Evolutionary conservation across 2,797 vertebrate species (phyloP).

Genomic region (Eulemur rubriventer): DNA sequence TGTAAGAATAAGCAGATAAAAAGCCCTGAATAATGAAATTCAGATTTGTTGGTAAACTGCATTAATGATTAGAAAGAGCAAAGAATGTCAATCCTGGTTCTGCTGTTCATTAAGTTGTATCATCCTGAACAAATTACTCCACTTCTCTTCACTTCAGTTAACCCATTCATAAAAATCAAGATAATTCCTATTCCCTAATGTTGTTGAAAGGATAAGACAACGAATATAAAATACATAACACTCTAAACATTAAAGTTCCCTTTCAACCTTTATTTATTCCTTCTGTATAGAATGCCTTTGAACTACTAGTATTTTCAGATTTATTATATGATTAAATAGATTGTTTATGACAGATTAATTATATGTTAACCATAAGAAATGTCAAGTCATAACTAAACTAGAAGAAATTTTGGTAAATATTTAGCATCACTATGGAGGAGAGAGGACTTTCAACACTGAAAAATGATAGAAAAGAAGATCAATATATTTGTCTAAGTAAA

Average conservation of each 20-base stretch:
- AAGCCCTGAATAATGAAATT: neutral
- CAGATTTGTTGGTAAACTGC: neutral
- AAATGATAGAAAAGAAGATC: neutral
- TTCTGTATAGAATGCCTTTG: conserved; percentile 1
- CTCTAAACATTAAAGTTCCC: neutral
- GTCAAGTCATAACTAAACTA: neutral
- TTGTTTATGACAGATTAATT: neutral
- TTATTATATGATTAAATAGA: neutral
- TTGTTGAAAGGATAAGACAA: neutral
- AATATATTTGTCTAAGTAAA: neutral
- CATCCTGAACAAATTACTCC: neutral
- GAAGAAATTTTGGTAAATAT: conserved; percentile 28
- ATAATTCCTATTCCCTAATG: neutral
- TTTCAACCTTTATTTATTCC: conserved; percentile 15
- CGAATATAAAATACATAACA: neutral
- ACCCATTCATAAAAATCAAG: neutral
- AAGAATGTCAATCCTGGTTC: neutral
- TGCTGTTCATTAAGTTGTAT: neutral
- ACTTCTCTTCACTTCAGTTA: neutral
- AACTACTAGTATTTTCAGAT: conserved; percentile 12
- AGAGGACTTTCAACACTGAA: neutral
- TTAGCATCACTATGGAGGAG: neutral
- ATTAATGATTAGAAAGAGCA: conserved; percentile 3
- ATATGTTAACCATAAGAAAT: neutral
- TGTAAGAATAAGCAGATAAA: conserved; percentile 4